A percentile compares a stretch with the other conserved stretches of the same genome.
These are phyloP conservation scores for Glyptemys insculpta DNA, from an alignment of 2,797 vertebrate species.

Conservation along the genomic window DNA sequence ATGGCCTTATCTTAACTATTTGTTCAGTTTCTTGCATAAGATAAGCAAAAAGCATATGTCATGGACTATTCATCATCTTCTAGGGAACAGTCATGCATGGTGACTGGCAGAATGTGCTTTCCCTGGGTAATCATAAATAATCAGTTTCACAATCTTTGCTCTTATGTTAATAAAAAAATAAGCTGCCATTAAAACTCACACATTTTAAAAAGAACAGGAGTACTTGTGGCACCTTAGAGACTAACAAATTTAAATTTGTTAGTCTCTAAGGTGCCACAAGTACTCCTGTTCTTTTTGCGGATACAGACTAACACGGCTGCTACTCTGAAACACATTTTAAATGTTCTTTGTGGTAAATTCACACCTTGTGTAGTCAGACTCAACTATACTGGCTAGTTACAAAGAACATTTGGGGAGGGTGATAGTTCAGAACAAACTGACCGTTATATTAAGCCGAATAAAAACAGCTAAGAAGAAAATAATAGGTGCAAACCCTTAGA, in stretches of 20 bases:
- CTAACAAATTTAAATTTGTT: no score
- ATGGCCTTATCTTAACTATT: neutral
- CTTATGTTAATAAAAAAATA: neutral
- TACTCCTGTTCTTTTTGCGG: no score
- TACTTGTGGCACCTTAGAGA: no score
- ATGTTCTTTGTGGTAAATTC: no score
- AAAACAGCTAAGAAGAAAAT: neutral
- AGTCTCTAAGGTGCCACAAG: no score
- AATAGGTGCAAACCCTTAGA: neutral
- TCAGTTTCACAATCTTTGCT: neutral
- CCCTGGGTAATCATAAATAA: neutral
- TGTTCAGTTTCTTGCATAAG: neutral
- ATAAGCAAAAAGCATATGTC: neutral
- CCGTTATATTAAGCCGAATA: neutral
- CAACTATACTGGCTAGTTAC: neutral
- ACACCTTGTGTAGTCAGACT: neutral
- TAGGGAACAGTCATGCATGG: neutral
- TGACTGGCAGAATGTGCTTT: neutral
- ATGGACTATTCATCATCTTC: neutral
- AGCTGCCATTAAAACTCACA: neutral
- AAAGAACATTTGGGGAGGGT: neutral
- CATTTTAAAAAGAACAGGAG: no score
- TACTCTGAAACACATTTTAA: neutral
- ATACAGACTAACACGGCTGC: no score
- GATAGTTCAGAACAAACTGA: neutral